A percentile compares a stretch with the other conserved stretches of the same genome.
Conservation (phyloP, 2,888 invertebrate species). For the Hemistola chrysoprasaria region DNA sequence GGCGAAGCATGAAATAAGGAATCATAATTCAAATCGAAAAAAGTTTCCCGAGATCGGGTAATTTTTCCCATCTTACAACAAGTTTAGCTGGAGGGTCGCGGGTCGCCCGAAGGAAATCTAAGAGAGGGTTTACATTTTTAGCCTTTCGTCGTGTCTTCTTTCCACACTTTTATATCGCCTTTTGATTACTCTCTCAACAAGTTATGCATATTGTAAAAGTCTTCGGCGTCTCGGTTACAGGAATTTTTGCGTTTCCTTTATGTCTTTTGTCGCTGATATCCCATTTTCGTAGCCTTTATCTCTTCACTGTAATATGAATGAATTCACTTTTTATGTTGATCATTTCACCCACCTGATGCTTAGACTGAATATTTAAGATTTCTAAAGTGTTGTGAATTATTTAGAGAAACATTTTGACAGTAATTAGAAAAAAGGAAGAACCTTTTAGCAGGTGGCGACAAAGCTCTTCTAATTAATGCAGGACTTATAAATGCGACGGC, state of each 20-base stretch:
- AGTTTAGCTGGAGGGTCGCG: conserved; percentile 74
- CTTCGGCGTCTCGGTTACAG: conserved; percentile 58
- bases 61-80: conserved; percentile 80
- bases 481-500: conserved; percentile 20
- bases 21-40: conserved; percentile 82
- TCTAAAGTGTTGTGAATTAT: conserved; percentile 5
- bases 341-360: conserved; percentile 29
- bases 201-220: conserved; percentile 80
- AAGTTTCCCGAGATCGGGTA: conserved; percentile 74
- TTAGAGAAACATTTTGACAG: conserved; percentile 8
- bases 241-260: conserved; percentile 67
- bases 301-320: conserved; percentile 64
- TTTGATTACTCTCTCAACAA: conserved; percentile 82
- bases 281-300: conserved; percentile 67
- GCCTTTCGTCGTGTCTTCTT: conserved; percentile 77
- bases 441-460: conserved; percentile 12
- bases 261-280: conserved; percentile 60
- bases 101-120: conserved; percentile 72
- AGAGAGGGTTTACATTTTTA: conserved; percentile 79
- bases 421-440: conserved; percentile 12
- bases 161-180: conserved; percentile 79
- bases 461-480: conserved; percentile 23
- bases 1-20: conserved; percentile 77
- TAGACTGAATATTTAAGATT: conserved; percentile 13
- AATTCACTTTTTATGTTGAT: conserved; percentile 57